Percentiles rank a stretch among this genome's conserved stretches.
These are phyloP conservation scores for Drosophila santomea DNA, from an alignment of 1,140 invertebrate species.

Conservation along the genomic window DNA sequence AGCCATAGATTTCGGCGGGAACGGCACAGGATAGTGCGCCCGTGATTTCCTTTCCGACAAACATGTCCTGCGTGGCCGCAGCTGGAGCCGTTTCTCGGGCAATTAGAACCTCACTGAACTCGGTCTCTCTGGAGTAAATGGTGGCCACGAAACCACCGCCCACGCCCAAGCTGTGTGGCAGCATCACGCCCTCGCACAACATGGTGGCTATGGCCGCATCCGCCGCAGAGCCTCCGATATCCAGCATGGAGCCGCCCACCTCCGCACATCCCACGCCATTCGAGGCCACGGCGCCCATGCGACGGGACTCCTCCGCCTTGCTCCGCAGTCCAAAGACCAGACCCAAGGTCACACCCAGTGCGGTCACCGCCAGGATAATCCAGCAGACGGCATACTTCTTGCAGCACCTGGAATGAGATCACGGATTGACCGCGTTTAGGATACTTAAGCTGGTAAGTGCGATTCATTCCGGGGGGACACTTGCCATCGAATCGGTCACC, in stretches of 20 bases:
- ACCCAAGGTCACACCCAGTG: conserved; percentile 56
- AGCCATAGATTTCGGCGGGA: conserved; percentile 95
- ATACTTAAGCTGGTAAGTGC: background rate
- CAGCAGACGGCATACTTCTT: conserved; percentile 66
- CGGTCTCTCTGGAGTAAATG: conserved; percentile 89
- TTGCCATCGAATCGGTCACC: conserved; percentile 25
- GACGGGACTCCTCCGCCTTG: conserved; percentile 29
- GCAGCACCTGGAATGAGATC: conserved; percentile 24
- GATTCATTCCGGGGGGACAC: conserved; percentile 9
- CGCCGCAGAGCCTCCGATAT: conserved; percentile 92
- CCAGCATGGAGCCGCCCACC: conserved; percentile 89
- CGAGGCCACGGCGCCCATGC: conserved; percentile 89
- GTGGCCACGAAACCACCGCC: conserved; percentile 95
- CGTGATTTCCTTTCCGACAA: conserved; percentile 84
- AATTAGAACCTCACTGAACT: conserved; percentile 88
- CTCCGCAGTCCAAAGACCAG: conserved; percentile 60
- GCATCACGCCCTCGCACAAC: conserved; percentile 94
- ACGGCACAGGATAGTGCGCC: conserved; percentile 92
- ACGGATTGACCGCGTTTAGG: background rate
- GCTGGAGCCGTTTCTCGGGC: conserved; percentile 93
- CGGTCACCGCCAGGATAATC: conserved; percentile 60
- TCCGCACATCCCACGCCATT: conserved; percentile 91
- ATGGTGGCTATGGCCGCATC: conserved; percentile 95
- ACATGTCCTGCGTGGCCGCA: conserved; percentile 89
- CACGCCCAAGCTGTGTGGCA: conserved; percentile 94